These are phyloP conservation scores for Paelopatides confundens DNA, from an alignment of 53 echinoderm and acorn worm genomes.

Conservation along the genomic window DNA sequence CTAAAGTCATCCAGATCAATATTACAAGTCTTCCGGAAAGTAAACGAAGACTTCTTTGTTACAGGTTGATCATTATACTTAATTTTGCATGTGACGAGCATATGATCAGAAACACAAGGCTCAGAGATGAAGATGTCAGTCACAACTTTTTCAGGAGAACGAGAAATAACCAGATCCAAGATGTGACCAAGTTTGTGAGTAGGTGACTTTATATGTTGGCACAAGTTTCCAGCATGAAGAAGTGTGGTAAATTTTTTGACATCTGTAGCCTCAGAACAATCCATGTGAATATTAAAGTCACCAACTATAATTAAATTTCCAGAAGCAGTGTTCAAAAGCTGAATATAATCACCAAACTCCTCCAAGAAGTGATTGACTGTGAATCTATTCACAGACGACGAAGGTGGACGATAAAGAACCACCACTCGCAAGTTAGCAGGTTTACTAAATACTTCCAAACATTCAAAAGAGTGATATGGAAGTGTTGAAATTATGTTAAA, in stretches of 20 bases:
- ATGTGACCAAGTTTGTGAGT: slow-evolving; percentile 31
- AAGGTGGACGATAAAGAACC: not conserved
- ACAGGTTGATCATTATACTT: too few relatives aligned
- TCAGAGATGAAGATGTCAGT: not conserved
- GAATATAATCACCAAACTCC: slow-evolving; percentile 7
- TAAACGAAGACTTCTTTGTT: too few relatives aligned
- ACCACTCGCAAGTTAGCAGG: not conserved
- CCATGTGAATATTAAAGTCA: slow-evolving; percentile 15
- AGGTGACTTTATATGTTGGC: not conserved
- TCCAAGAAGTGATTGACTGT: not conserved
- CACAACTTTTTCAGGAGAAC: not conserved
- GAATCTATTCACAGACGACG: not conserved
- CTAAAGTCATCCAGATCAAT: too few relatives aligned
- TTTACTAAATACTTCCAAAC: not conserved
- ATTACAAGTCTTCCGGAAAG: too few relatives aligned
- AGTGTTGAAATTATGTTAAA: not conserved
- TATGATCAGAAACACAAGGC: not conserved
- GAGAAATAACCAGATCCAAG: not conserved
- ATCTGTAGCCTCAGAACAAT: not conserved
- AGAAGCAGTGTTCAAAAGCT: slow-evolving; percentile 1
- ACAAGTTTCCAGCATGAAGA: not conserved
- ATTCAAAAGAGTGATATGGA: not conserved
- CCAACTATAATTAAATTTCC: not conserved
- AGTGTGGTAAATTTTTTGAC: not conserved
- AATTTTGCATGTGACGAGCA: too few relatives aligned